Percentiles rank a stretch among this genome's conserved stretches.
phyloP scores from a whole-genome alignment of 2,797 vertebrate species.

The Chelmon rostratus region DNA sequence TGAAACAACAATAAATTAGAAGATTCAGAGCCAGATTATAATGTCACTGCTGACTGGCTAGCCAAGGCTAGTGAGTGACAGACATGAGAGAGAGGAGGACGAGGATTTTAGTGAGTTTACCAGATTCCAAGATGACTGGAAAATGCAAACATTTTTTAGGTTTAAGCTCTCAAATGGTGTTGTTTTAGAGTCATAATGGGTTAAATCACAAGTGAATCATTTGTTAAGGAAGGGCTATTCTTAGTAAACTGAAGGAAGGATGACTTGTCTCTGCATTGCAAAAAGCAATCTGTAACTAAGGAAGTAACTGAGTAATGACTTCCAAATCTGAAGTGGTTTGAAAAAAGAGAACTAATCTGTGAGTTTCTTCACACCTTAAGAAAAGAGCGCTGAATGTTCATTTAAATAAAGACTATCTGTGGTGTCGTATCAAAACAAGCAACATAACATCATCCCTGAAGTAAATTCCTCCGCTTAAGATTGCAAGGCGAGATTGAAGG shows the following conservation, averaged over 20 bases:
- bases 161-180: no score
- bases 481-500: constrained; percentile 1
- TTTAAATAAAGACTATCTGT: background rate
- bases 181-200: no score
- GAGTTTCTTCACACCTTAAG: background rate
- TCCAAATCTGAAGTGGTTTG: constrained; percentile 1
- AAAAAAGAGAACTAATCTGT: constrained; percentile 10
- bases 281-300: constrained; percentile 27
- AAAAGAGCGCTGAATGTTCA: background rate
- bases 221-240: constrained; percentile 19
- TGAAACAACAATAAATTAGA: no score
- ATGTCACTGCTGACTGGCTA: no score
- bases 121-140: no score
- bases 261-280: constrained; percentile 1
- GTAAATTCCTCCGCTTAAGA: constrained; percentile 24
- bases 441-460: constrained; percentile 16
- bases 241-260: constrained; percentile 37
- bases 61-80: no score
- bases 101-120: no score
- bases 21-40: no score
- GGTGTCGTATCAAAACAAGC: constrained; percentile 3
- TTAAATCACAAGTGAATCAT: constrained; percentile 1
- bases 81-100: no score
- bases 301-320: constrained; percentile 24
- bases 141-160: no score